phyloP scores from a whole-genome alignment of 2,888 invertebrate species.

The Idaea aversata region DNA sequence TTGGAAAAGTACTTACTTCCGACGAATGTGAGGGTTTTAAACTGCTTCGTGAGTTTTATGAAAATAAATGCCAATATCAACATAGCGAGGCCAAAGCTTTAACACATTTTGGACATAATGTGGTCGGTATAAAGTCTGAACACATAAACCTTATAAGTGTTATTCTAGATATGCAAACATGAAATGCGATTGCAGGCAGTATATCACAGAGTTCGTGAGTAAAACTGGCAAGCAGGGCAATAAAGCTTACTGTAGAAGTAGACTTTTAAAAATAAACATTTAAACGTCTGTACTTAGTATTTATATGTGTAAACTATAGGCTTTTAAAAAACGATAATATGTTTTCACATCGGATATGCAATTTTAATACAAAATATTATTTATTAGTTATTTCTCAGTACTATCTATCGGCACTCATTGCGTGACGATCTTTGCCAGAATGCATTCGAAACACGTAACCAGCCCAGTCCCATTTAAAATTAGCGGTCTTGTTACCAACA shows the following conservation, averaged over 20 bases:
- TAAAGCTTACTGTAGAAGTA: neutral
- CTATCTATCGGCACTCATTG: no score
- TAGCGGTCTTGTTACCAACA: no score
- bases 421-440: no score
- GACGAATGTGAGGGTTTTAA: neutral
- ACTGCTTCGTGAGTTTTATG: slow-evolving; percentile 3
- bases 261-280: neutral
- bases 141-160: slow-evolving; percentile 13
- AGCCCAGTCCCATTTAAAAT: no score
- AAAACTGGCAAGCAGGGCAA: neutral
- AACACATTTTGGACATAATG: slow-evolving; percentile 1
- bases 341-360: neutral
- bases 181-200: neutral
- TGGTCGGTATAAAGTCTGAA: slow-evolving; percentile 10
- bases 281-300: neutral
- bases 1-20: neutral
- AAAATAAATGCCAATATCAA: neutral
- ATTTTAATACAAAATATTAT: neutral
- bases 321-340: no score
- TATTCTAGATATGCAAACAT: slow-evolving; percentile 14
- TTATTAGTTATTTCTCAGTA: neutral
- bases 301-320: no score
- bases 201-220: neutral
- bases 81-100: slow-evolving; percentile 2
- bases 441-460: no score